Conservation (phyloP, 2,888 invertebrate species). For the Lepidonotus clava region DNA sequence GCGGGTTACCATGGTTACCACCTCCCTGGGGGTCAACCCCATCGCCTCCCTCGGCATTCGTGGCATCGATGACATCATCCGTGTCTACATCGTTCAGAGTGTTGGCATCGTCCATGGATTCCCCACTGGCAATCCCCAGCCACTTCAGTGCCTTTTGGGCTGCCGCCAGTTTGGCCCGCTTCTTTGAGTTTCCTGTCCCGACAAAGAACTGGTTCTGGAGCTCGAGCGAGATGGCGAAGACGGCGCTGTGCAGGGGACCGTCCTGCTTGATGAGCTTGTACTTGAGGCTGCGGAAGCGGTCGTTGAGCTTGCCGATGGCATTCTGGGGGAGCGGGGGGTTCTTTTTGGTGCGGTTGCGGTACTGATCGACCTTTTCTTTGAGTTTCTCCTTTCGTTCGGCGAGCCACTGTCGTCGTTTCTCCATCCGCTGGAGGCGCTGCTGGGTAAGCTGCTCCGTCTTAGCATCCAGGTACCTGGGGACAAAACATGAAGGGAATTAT, state of each 20-base stretch:
- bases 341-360: slow-evolving; percentile 46
- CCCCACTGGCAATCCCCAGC: slow-evolving; percentile 2
- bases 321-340: slow-evolving; percentile 56
- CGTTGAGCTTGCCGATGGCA: slow-evolving; percentile 56
- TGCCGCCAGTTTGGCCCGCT: slow-evolving; percentile 41
- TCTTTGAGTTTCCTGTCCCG: slow-evolving; percentile 52
- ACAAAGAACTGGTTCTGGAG: slow-evolving; percentile 8
- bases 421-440: slow-evolving; percentile 34
- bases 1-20: not conserved
- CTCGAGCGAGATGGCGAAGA: slow-evolving; percentile 36
- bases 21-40: not conserved
- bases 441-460: slow-evolving; percentile 32
- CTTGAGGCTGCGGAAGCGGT: slow-evolving; percentile 36
- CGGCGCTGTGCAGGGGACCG: slow-evolving; percentile 43
- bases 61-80: not conserved
- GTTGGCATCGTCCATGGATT: not conserved
- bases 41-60: not conserved
- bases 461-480: not conserved
- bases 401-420: slow-evolving; percentile 25
- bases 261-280: slow-evolving; percentile 43
- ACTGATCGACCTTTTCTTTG: slow-evolving; percentile 36
- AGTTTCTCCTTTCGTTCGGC: not conserved
- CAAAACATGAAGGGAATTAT: too few species aligned
- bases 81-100: not conserved
- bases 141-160: slow-evolving; percentile 35